Conservation (phyloP, 1,140 invertebrate genomes). For the Meloidogyne exigua region DNA sequence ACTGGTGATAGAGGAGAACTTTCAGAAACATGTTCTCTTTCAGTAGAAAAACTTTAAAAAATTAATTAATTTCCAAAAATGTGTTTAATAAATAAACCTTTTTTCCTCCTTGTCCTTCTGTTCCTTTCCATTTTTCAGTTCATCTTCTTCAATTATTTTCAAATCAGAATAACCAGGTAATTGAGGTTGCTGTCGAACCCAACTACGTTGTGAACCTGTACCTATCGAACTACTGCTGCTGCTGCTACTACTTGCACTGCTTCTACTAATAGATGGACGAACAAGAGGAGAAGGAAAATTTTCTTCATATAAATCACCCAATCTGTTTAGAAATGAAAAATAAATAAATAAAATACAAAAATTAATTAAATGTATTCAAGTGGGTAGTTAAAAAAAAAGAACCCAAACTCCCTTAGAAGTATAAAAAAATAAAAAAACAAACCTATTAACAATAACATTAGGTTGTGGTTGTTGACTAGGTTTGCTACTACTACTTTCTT, state of each 20-base stretch:
- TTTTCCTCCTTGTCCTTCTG: not conserved
- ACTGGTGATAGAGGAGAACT: conserved; percentile 12
- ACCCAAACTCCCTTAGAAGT: not conserved
- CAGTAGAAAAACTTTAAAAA: not conserved
- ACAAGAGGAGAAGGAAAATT: not conserved
- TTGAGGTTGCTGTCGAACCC: conserved; percentile 3
- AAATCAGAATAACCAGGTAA: not conserved
- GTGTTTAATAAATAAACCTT: no score
- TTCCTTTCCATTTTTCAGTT: not conserved
- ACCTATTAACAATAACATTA: not conserved
- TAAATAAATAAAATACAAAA: no score
- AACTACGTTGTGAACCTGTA: conserved; percentile 20
- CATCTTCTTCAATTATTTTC: not conserved
- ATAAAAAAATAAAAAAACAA: not conserved
- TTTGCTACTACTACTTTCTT: not conserved
- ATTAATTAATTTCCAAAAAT: not conserved
- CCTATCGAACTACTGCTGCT: not conserved
- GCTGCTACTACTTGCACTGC: not conserved
- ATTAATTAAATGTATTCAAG: no score
- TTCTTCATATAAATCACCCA: conserved; percentile 6
- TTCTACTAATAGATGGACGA: not conserved
- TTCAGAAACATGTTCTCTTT: conserved; percentile 13
- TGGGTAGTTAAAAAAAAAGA: no score
- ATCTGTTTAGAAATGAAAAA: not conserved
- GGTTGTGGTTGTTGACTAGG: not conserved